Conservation (phyloP, 2,797 vertebrate species). For the Sebastes glaucus region DNA sequence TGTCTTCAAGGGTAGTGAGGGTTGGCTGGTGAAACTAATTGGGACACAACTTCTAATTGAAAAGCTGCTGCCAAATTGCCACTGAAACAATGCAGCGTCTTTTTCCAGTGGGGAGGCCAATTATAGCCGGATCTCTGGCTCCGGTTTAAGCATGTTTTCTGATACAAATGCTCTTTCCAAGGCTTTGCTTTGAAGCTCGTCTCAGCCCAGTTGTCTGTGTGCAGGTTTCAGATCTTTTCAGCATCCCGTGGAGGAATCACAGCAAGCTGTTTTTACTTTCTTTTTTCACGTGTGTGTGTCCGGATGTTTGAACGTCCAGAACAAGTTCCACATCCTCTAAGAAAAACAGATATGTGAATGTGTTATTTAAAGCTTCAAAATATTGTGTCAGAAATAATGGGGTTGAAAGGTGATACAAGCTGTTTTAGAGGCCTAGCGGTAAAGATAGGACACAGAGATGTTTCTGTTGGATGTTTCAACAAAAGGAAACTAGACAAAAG, state of each 20-base stretch:
- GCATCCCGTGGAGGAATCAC: not conserved
- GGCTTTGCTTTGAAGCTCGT: slow-evolving; percentile 7
- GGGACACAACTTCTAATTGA: not conserved
- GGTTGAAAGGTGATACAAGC: slow-evolving; percentile 17
- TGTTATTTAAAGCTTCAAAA: not conserved
- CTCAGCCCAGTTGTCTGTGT: not conserved
- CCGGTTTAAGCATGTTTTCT: not conserved
- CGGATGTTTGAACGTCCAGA: not conserved
- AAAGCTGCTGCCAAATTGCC: not conserved
- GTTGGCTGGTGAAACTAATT: not conserved
- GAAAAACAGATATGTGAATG: not conserved
- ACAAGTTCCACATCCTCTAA: not conserved
- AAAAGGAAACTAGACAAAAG: slow-evolving; percentile 34
- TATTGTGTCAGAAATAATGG: slow-evolving; percentile 8
- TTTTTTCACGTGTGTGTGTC: not conserved
- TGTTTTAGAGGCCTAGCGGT: not conserved
- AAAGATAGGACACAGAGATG: not conserved
- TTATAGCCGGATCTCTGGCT: slow-evolving; percentile 2
- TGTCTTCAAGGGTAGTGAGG: not conserved
- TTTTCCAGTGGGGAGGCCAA: not conserved
- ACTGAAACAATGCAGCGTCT: not conserved
- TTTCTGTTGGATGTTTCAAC: slow-evolving; percentile 17
- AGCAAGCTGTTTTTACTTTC: not conserved
- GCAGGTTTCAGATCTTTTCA: slow-evolving; percentile 18
- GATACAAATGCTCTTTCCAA: not conserved